phyloP scores from a whole-genome alignment of 2,888 invertebrate species.

The Pristionchus mayeri region DNA sequence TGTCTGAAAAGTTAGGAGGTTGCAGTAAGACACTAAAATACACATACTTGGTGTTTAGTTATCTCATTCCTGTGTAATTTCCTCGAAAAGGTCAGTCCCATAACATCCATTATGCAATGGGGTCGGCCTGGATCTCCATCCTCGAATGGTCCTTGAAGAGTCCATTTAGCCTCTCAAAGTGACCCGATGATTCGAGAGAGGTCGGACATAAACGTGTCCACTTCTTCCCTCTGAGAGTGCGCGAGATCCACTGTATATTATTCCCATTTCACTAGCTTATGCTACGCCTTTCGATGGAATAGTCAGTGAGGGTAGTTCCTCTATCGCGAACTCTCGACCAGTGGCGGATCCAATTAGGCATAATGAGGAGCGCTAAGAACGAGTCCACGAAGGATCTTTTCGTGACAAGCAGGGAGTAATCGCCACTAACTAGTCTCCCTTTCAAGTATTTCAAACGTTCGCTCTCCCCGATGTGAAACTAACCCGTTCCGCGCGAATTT shows the following conservation, averaged over 20 bases:
- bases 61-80: too few species aligned
- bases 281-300: too few species aligned
- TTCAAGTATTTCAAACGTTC: slow-evolving; percentile 35
- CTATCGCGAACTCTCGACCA: too few species aligned
- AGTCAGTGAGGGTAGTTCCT: too few species aligned
- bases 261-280: too few species aligned
- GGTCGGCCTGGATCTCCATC: background rate
- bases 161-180: slow-evolving; percentile 7
- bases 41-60: too few species aligned
- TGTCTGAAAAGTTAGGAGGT: too few species aligned
- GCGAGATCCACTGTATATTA: too few species aligned
- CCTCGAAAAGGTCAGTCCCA: slow-evolving; percentile 26
- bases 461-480: background rate
- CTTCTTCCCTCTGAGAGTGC: background rate
- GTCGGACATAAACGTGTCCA: background rate
- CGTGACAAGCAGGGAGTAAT: background rate
- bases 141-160: background rate
- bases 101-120: slow-evolving; percentile 9
- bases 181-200: background rate
- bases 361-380: background rate
- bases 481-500: slow-evolving; percentile 18
- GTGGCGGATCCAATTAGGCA: slow-evolving; percentile 25
- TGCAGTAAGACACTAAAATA: too few species aligned
- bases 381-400: background rate
- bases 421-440: slow-evolving; percentile 21